Percentiles rank a stretch among this genome's conserved stretches.
These are phyloP conservation scores for Sternarchorhynchus goeldii DNA, from an alignment of 2,797 vertebrate species.

Conservation along the genomic window DNA sequence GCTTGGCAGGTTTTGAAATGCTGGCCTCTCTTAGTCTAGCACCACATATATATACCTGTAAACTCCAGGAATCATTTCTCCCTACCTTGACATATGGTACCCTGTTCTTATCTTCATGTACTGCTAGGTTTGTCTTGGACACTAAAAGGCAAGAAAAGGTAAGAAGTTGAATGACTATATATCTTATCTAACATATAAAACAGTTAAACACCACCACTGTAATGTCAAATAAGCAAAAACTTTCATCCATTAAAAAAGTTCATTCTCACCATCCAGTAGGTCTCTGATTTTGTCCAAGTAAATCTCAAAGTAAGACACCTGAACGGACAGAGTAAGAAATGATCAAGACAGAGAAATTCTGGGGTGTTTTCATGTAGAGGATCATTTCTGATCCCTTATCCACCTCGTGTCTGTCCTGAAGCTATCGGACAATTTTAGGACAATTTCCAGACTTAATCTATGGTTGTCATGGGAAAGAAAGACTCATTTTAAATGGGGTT, in stretches of 20 bases:
- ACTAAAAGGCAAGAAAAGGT: constrained; percentile 71
- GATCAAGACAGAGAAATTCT: background rate
- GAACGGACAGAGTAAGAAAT: constrained; percentile 49
- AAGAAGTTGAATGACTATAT: background rate
- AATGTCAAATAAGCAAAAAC: background rate
- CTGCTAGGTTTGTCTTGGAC: constrained; percentile 94
- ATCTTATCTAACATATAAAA: too few relatives aligned
- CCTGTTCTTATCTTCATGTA: constrained; percentile 96
- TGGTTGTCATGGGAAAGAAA: too few relatives aligned
- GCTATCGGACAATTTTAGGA: too few relatives aligned
- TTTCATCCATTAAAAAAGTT: background rate
- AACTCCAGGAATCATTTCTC: background rate
- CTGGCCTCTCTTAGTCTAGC: too few relatives aligned
- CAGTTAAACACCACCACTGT: too few relatives aligned
- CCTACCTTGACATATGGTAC: constrained; percentile 96
- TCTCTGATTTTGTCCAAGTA: constrained; percentile 97
- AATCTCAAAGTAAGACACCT: constrained; percentile 98
- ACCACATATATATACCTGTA: too few relatives aligned
- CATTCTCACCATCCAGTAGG: constrained; percentile 85
- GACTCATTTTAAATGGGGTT: background rate
- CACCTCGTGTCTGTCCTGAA: too few relatives aligned
- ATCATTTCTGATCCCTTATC: too few relatives aligned
- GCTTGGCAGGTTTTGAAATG: too few relatives aligned
- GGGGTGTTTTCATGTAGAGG: background rate
- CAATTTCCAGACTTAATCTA: background rate